Conservation (phyloP, 92 coral and sea anemone genomes). For the Parazoanthus atlanticus region DNA sequence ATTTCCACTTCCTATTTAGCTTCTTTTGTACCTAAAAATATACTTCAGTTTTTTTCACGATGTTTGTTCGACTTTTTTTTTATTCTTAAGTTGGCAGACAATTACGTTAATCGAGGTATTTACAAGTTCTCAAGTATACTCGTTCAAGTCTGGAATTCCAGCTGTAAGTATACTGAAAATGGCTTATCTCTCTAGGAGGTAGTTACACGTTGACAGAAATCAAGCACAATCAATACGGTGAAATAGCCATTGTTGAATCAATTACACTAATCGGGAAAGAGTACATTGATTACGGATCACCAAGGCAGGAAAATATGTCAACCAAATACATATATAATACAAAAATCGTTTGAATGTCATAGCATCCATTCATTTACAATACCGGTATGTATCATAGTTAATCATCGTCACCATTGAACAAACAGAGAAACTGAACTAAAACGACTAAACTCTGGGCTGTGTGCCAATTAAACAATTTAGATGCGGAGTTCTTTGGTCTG, state of each 20-base stretch:
- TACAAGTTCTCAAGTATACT: conserved; percentile 33
- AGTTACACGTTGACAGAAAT: conserved; percentile 27
- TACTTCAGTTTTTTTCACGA: not conserved
- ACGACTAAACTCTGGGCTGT: not conserved
- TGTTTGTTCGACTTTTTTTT: not conserved
- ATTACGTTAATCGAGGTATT: conserved; percentile 29
- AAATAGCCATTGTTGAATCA: conserved; percentile 21
- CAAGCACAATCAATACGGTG: conserved; percentile 29
- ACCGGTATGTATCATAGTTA: not conserved
- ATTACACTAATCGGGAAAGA: conserved; percentile 30
- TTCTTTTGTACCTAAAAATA: not conserved
- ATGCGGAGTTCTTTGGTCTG: conserved; percentile 41
- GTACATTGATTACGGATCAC: conserved; percentile 17
- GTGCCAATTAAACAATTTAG: not conserved
- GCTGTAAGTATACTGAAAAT: conserved; percentile 15
- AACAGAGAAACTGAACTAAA: not conserved
- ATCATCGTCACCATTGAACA: not conserved
- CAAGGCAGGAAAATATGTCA: not conserved
- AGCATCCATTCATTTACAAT: not conserved
- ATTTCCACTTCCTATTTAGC: not conserved
- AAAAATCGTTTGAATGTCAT: not conserved
- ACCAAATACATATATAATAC: not conserved
- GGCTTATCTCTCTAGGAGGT: conserved; percentile 43
- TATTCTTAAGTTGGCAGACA: conserved; percentile 2
- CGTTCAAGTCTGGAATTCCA: conserved; percentile 37